Evolutionary conservation across 2,113 vertebrate genomes (phyloP), one percentile per base, ranked within the genome.

Genomic region (Cynocephalus volans): DNA sequence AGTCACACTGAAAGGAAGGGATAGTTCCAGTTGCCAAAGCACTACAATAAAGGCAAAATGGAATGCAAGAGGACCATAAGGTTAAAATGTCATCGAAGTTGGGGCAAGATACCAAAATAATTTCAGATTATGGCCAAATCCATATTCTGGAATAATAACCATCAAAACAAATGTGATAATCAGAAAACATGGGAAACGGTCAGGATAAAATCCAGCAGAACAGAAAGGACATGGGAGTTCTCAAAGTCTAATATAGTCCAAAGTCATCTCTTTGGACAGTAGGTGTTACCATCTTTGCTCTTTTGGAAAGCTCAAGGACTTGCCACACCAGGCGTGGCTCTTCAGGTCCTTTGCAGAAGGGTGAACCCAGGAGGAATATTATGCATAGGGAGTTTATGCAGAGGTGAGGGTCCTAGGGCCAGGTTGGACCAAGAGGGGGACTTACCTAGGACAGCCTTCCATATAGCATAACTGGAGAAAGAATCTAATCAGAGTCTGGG

Each of bases 121-220:
- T 72, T 86, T 75, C 85, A 88, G 72, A 75, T 90, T 60, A 94
- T 5, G 54, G 45, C 18, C 28, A 70, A 96, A 70, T 58, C 24
- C 72, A 88, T 90, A 48, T 93, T 90, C 70, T 82, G 45, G 54
- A 65, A 62, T 62, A 45, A 84, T 9, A 83, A 54, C 70, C 23
- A 96, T 85, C 31, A 90, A 90, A 90, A 69, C 82, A 75, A 96
- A 70, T 26, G 90, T 31, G 67, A 45, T 88, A 67, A 77, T 36
- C 56, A 26, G 58, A 48, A 70, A 50, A 77, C 33, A 62, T 1
- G 3, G 65, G 81, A 15, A 31, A 92, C 1, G 17, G 11, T 26
- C 5, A 6, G 93, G 88, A 48, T 28, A 62, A 70, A 45, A 94
- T 11, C 33, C 69, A 94, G 36, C n/a, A 75, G 88, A 70, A 93